Evolutionary conservation across 2,797 vertebrate species (phyloP).

Genomic region (Sandelia bainsii): DNA sequence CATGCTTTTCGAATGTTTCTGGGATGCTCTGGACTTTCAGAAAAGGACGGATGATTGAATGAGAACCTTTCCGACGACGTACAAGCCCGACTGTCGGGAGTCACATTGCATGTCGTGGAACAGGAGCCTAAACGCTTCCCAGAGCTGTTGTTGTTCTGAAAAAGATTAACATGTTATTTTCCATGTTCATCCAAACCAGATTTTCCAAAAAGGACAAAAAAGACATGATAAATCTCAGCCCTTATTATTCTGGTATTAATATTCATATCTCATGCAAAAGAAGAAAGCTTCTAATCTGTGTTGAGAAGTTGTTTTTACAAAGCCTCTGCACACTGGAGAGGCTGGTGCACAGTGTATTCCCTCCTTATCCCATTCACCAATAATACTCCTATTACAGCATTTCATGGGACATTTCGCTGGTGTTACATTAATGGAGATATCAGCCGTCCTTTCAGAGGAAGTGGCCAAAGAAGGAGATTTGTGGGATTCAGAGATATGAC

Average conservation of each 20-base stretch:
- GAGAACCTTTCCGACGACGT: conserved; percentile 22
- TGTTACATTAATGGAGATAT: conserved; percentile 61
- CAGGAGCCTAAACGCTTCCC: not conserved
- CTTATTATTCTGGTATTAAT: conserved; percentile 48
- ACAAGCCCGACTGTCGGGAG: not conserved
- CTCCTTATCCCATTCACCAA: conserved; percentile 26
- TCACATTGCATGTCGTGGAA: conserved; percentile 16
- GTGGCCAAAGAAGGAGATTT: conserved; percentile 61
- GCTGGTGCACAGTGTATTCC: conserved; percentile 10
- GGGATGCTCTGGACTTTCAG: not conserved
- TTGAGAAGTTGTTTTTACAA: conserved; percentile 29
- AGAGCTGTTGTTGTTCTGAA: conserved; percentile 31
- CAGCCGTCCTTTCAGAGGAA: conserved; percentile 47
- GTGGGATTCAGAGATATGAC: conserved; percentile 59
- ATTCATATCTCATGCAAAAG: conserved; percentile 34
- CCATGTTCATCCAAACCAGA: conserved; percentile 21
- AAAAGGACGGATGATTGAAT: not conserved
- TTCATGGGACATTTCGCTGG: conserved; percentile 54
- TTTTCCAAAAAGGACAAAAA: conserved; percentile 22
- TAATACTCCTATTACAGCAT: conserved; percentile 51
- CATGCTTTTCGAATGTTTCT: not conserved
- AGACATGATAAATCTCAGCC: conserved; percentile 3
- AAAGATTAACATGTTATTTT: conserved; percentile 42
- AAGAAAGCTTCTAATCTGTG: conserved; percentile 44
- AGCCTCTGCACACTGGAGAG: conserved; percentile 11